Percentiles rank a stretch among this genome's conserved stretches.
Evolutionary conservation across 2,888 invertebrate species (phyloP).

Genomic region (Vanessa cardui): DNA sequence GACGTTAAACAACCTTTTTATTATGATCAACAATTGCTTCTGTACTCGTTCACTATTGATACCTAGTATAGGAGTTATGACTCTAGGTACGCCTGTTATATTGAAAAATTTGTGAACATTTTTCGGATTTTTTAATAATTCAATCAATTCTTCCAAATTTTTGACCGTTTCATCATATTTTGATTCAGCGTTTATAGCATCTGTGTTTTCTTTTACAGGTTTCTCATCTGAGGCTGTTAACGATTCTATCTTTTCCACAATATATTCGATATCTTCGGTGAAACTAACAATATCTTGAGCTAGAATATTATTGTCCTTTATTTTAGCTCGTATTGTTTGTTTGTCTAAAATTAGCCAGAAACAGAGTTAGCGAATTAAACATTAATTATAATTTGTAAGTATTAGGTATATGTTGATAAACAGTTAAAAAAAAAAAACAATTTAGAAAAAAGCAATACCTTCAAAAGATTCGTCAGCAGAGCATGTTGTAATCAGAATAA

Average conservation of each 20-base stretch:
- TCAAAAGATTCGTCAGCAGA: constrained; percentile 2
- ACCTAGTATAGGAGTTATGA: constrained; percentile 51
- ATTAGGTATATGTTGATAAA: too few relatives aligned
- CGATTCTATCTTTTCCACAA: constrained; percentile 48
- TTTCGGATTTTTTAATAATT: constrained; percentile 48
- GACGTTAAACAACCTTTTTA: constrained; percentile 56
- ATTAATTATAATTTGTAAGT: neutral
- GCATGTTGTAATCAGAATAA: neutral
- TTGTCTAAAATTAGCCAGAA: neutral
- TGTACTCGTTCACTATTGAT: constrained; percentile 49
- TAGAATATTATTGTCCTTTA: neutral
- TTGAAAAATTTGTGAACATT: constrained; percentile 58
- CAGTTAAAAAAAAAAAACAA: too few relatives aligned
- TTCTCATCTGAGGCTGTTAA: constrained; percentile 42
- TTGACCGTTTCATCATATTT: constrained; percentile 49
- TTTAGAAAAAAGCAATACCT: neutral
- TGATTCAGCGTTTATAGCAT: constrained; percentile 43
- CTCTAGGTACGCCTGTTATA: constrained; percentile 57
- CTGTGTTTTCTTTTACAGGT: constrained; percentile 34
- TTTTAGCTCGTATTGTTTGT: neutral
- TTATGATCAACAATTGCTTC: constrained; percentile 50
- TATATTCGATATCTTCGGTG: constrained; percentile 38
- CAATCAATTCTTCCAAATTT: constrained; percentile 49
- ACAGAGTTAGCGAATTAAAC: neutral
- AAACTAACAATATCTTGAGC: neutral